A percentile compares a stretch with the other conserved stretches of the same genome.
These are phyloP conservation scores for Paracentrotus lividus DNA, from an alignment of 53 echinoderm and acorn worm genomes.

Conservation along the genomic window DNA sequence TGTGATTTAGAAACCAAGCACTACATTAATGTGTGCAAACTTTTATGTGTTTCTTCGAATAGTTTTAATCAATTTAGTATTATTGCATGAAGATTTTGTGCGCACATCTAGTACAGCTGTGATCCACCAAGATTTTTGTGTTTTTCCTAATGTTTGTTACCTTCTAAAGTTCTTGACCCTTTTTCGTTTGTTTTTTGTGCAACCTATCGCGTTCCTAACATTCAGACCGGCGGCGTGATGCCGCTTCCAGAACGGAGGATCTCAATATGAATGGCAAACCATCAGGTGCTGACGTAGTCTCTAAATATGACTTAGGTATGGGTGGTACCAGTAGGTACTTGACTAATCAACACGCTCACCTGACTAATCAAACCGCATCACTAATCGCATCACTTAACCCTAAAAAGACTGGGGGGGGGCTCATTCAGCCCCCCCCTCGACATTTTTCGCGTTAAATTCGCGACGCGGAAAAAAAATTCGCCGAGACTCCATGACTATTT, in stretches of 20 bases:
- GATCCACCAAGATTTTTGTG: background rate
- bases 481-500: too few relatives aligned
- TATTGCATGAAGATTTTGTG: background rate
- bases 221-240: slow-evolving; percentile 87
- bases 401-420: too few relatives aligned
- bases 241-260: slow-evolving; percentile 79
- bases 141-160: slow-evolving; percentile 17
- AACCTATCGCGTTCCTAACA: slow-evolving; percentile 43
- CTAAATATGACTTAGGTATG: slow-evolving; percentile 56
- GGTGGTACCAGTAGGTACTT: slow-evolving; percentile 45
- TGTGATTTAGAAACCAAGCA: slow-evolving; percentile 5
- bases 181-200: slow-evolving; percentile 30
- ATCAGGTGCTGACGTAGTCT: slow-evolving; percentile 27
- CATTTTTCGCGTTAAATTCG: too few relatives aligned
- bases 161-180: slow-evolving; percentile 28
- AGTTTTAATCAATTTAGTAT: slow-evolving; percentile 16
- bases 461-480: too few relatives aligned
- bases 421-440: too few relatives aligned
- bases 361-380: slow-evolving; percentile 22
- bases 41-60: slow-evolving; percentile 12
- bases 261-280: slow-evolving; percentile 79
- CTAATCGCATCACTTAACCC: slow-evolving; percentile 19
- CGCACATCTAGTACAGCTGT: background rate
- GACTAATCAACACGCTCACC: slow-evolving; percentile 14
- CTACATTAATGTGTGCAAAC: slow-evolving; percentile 1